Evolutionary conservation across 2,113 vertebrate species (phyloP).

Genomic region (Tachysurus vachellii): DNA sequence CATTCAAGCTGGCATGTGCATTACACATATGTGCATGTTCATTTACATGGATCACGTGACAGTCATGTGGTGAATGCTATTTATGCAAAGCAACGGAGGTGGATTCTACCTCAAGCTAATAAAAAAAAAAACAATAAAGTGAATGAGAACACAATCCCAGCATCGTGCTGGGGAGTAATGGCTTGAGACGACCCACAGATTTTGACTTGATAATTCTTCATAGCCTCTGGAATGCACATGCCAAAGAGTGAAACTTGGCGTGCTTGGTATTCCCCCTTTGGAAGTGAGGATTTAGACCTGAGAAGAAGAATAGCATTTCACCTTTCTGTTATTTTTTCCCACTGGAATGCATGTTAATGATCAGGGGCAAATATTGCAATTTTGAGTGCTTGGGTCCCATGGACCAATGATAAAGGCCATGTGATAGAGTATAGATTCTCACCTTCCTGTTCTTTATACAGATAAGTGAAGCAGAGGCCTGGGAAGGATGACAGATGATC

Average conservation of each 20-base stretch:
- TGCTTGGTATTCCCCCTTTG: neutral
- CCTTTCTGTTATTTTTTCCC: neutral
- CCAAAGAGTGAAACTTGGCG: slow-evolving; percentile 36
- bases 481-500: neutral
- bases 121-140: neutral
- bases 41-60: neutral
- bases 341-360: neutral
- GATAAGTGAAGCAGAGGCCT: slow-evolving; percentile 9
- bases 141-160: neutral
- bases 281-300: slow-evolving; percentile 32
- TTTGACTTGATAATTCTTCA: slow-evolving; percentile 31
- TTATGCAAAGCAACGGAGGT: neutral
- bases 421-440: neutral
- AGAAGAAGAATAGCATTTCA: neutral
- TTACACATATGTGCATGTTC: neutral
- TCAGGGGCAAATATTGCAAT: neutral
- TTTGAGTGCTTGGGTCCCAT: neutral
- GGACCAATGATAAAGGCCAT: neutral
- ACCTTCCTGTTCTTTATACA: neutral
- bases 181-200: slow-evolving; percentile 3
- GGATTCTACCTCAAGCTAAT: neutral
- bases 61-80: neutral
- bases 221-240: slow-evolving; percentile 40
- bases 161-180: neutral
- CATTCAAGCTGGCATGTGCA: neutral